Evolutionary conservation across 92 coral and sea anemone species (phyloP).

Genomic region (Palythoa heliodiscus): DNA sequence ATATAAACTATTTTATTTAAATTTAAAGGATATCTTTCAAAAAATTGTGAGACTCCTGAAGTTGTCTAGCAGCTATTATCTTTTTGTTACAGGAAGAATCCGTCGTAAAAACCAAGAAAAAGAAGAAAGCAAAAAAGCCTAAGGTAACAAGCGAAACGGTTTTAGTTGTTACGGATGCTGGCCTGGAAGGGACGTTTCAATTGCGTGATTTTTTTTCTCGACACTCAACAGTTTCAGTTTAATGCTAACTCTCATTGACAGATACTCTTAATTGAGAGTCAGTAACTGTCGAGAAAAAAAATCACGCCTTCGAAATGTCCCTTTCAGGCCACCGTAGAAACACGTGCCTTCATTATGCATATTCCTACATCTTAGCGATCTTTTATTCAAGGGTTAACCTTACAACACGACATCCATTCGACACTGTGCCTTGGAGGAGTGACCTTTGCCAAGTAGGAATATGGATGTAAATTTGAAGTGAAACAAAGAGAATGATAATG

Average conservation of each 20-base stretch:
- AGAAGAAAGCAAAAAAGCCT: constrained; percentile 23
- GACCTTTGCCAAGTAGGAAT: too few relatives aligned
- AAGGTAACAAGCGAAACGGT: not conserved
- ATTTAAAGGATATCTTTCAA: not conserved
- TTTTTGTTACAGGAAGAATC: not conserved
- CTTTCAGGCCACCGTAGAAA: too few relatives aligned
- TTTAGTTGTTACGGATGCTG: not conserved
- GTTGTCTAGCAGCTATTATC: not conserved
- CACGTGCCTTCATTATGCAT: too few relatives aligned
- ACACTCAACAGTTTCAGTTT: too few relatives aligned
- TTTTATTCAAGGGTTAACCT: not conserved
- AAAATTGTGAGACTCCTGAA: not conserved
- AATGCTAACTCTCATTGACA: too few relatives aligned
- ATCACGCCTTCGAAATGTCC: too few relatives aligned
- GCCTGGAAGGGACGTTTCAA: too few relatives aligned
- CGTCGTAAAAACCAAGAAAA: constrained; percentile 17
- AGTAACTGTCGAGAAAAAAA: too few relatives aligned
- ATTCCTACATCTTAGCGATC: not conserved
- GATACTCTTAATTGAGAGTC: too few relatives aligned
- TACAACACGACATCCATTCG: not conserved
- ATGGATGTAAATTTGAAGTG: too few relatives aligned
- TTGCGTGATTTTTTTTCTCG: too few relatives aligned
- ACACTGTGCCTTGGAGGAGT: not conserved
- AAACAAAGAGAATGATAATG: too few relatives aligned
- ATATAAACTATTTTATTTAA: not conserved